Percentiles rank a stretch among this genome's conserved stretches.
These are phyloP conservation scores for Ormyrus thymus DNA, from an alignment of 2,888 invertebrate species.

Conservation along the genomic window DNA sequence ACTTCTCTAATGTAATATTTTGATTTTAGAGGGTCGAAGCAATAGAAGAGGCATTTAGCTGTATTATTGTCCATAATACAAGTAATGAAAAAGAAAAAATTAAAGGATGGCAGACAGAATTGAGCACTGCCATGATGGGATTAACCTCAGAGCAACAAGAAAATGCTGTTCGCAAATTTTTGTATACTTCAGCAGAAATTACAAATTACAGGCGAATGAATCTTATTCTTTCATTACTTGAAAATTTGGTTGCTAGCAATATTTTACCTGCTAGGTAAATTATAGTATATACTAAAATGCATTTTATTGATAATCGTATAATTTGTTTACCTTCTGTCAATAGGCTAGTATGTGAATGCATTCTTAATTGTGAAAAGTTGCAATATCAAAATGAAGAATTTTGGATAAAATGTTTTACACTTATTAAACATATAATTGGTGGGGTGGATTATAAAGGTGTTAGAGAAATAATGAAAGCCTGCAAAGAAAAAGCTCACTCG, in stretches of 20 bases:
- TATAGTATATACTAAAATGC: slow-evolving; percentile 14
- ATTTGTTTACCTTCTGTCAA: slow-evolving; percentile 56
- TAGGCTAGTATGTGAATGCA: slow-evolving; percentile 90
- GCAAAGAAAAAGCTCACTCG: slow-evolving; percentile 90
- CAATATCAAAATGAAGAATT: slow-evolving; percentile 87
- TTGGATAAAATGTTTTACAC: slow-evolving; percentile 91
- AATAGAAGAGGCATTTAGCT: slow-evolving; percentile 92
- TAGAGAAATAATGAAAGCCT: slow-evolving; percentile 93
- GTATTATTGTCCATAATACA: slow-evolving; percentile 87
- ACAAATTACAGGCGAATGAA: slow-evolving; percentile 86
- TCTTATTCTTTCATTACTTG: slow-evolving; percentile 85
- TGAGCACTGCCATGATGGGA: slow-evolving; percentile 82
- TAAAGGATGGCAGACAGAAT: slow-evolving; percentile 81
- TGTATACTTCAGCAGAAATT: slow-evolving; percentile 83
- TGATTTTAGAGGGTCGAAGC: slow-evolving; percentile 84
- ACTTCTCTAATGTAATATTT: not conserved
- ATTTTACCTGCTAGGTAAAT: slow-evolving; percentile 84
- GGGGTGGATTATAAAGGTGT: slow-evolving; percentile 97
- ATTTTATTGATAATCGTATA: slow-evolving; percentile 3
- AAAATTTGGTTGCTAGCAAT: slow-evolving; percentile 84
- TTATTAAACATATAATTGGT: slow-evolving; percentile 90
- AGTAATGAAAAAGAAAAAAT: slow-evolving; percentile 83
- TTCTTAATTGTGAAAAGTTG: slow-evolving; percentile 90
- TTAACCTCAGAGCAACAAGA: slow-evolving; percentile 85
- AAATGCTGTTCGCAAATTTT: slow-evolving; percentile 84